Base-by-base conservation (phyloP, 2,797 vertebrate species). In the Smutsia gigantea region DNA sequence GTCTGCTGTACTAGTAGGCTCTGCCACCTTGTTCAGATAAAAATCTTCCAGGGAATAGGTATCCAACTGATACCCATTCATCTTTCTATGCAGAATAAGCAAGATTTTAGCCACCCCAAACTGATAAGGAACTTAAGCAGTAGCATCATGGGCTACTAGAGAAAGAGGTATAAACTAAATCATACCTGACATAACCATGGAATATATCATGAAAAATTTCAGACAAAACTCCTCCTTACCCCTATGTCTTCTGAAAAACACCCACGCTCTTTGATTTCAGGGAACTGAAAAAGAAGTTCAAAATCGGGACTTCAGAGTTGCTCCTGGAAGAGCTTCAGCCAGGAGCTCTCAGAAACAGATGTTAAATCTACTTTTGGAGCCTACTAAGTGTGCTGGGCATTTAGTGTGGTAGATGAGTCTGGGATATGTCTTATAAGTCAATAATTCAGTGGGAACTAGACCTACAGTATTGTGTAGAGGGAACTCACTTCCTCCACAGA, bases 221-320 rank as follows among this genome's bases (percentile, higher is more conserved):
- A 86, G 25, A 66, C 15, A 91, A 82, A 88, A 31, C 37, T 71
- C n/a, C 7, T 68, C 29, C 64, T 92, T 63, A 64, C 46, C 39
- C 37, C 23, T 46, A 8, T 29, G 3, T 77, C 66, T 87, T 90
- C 82, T 64, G 2, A 78, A 93, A 72, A 79, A 74, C 1, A 5
- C 1, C 17, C 79, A n/a, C 2, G 21, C 49, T 63, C 49, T 75
- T 66, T 88, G 46, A 82, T 74, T 85, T 59, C 51, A 72, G 42
- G 71, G 42, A 61, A 66, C 46, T 89, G 57, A 85, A 79, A 68
- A 93, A 42, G 23, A 89, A 53, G 46, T 69, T 81, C n/a, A 37
- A 94, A 91, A 49, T 21, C 9, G 64, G 39, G 46, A 92, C 77
- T 86, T 94, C 53, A 64, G 79, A 92, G 31, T 14, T 92, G 37